Conservation (phyloP, 2,888 invertebrate genomes). For the Nasonovia ribisnigri region DNA sequence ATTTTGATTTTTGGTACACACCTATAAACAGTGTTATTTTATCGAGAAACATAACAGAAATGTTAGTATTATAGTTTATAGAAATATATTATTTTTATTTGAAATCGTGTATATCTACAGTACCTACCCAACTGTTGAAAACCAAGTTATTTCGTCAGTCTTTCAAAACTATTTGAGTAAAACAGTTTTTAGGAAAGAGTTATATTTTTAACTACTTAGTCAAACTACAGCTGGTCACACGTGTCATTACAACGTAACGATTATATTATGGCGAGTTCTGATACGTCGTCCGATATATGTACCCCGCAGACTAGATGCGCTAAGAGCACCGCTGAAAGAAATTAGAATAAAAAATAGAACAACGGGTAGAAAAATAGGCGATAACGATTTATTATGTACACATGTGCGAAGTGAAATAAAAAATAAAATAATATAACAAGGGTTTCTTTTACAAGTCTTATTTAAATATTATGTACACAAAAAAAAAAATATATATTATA, state of each 20-base stretch:
- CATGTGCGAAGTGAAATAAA: conserved; percentile 60
- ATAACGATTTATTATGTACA: conserved; percentile 64
- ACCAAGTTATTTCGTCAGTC: background rate
- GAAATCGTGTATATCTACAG: too few species aligned
- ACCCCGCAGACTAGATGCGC: too few species aligned
- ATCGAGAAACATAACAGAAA: background rate
- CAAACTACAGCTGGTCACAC: background rate
- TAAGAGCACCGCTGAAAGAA: background rate
- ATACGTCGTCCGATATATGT: background rate
- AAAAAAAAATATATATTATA: background rate
- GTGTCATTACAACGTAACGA: background rate
- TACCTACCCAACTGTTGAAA: background rate
- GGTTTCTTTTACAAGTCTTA: conserved; percentile 62
- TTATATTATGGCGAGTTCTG: background rate
- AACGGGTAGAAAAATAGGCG: conserved; percentile 42
- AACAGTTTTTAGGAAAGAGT: too few species aligned
- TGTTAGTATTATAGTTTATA: background rate
- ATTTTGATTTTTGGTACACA: too few species aligned
- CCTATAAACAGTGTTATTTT: background rate
- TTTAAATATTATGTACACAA: conserved; percentile 57
- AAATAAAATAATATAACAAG: conserved; percentile 63
- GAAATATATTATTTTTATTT: background rate
- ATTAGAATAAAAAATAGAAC: background rate
- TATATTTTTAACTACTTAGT: too few species aligned
- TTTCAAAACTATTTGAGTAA: background rate